Base-by-base conservation (phyloP, 2,113 vertebrate genomes). In the Henicopernis longicauda region DNA sequence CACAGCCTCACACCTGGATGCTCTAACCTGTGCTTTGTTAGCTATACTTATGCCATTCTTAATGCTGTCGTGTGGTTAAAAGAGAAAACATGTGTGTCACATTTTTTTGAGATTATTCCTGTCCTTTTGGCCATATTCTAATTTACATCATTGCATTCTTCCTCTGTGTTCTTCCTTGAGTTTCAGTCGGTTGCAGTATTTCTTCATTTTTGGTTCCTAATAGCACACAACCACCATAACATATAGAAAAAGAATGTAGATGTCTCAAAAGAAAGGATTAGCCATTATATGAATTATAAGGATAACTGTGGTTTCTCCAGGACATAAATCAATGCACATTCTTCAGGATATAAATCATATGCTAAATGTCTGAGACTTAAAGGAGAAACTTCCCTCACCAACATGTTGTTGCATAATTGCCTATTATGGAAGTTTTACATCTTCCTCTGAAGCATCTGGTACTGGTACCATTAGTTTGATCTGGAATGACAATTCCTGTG, bases 361-460 rank as follows among this genome's bases (percentile, higher is more conserved):
- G 7, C 76, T 79, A 91, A 96, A 95, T 66, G 82, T 74, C 73
- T 85, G 78, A 67, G 89, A 73, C 66, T 80, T 95, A 72, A 91
- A 93, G 86, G 55, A 94, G 42, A 89, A 89, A 90, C 29, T 82
- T 90, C 62, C 73, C 36, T 91, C 61, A 61, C 62, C 67, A 72
- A 74, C 31, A 80, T 69, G 52, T 76, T 96, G 59, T 93, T 82
- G 85, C 86, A 88, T 90, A 97, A 89, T 92, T 96, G 83, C 93
- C 90, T 94, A 62, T 95, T 95, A 92, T 92, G 90, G 93, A 90
- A 89, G 66, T 96, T 96, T 95, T 96, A 91, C 62, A 0, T 97
- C 88, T 96, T 96, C 82, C 92, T 96, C 88, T 93, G 77, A 93
- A 97, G 95, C 93, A 96, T 96, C 96, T 97, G 95, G 79, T 92